Evolutionary conservation across 1,140 invertebrate genomes (phyloP).

Genomic region (Ectropis grisescens): DNA sequence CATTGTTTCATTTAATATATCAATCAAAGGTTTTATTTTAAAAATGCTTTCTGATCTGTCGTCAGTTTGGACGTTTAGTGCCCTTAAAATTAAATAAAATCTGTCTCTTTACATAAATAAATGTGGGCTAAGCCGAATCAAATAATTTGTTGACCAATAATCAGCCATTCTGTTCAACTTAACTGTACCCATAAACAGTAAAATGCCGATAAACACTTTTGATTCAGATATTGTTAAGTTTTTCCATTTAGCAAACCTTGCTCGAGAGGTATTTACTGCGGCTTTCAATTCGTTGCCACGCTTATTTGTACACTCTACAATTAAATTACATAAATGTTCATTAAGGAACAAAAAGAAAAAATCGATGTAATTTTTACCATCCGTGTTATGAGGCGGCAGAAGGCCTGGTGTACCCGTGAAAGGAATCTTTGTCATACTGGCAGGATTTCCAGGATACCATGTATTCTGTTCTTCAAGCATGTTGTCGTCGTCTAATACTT

Average conservation of each 20-base stretch:
- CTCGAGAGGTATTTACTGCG: conserved; percentile 1
- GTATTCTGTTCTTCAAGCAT: conserved; percentile 2
- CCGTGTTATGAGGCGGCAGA: conserved; percentile 8
- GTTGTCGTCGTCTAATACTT: background rate
- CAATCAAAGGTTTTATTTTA: conserved; percentile 8
- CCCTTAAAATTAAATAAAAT: conserved; percentile 15
- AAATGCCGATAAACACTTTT: conserved; percentile 6
- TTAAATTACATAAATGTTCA: conserved; percentile 5
- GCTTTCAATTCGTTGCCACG: conserved; percentile 10
- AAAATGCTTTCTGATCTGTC: conserved; percentile 1
- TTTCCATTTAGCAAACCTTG: conserved; percentile 7
- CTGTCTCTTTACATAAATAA: conserved; percentile 13
- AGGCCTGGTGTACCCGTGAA: conserved; percentile 9
- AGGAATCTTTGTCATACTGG: conserved; percentile 6
- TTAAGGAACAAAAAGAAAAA: conserved; percentile 13
- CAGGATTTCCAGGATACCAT: conserved; percentile 11
- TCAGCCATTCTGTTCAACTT: conserved; percentile 12
- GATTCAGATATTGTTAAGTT: conserved; percentile 5
- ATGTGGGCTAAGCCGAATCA: conserved; percentile 8
- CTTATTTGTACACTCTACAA: conserved; percentile 8
- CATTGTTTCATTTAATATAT: conserved; percentile 9
- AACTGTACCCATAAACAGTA: conserved; percentile 8
- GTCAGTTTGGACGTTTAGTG: conserved; percentile 10
- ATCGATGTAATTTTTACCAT: conserved; percentile 6
- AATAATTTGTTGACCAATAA: conserved; percentile 12